Evolutionary conservation across 2,113 vertebrate species (phyloP), one percentile per base, ranked within the genome.

Genomic region (Ageneiosus marmoratus): DNA sequence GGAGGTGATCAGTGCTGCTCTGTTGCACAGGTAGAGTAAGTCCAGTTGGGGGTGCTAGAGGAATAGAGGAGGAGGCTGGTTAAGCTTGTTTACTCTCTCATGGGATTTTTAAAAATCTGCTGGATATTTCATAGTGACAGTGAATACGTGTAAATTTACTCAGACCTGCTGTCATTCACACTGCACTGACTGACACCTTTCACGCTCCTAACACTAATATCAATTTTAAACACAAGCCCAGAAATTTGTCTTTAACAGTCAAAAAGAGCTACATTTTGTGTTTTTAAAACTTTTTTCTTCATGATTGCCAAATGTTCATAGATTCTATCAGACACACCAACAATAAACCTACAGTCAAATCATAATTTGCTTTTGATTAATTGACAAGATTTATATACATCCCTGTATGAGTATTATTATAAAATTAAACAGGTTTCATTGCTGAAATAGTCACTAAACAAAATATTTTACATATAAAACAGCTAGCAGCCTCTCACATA

Each of bases 11-110:
- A 44, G 76, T 16, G 11, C 55, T 44, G 22, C 10, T 41, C 37
- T 7, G 51, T 22, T 72, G 53, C 41, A n/a, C 24, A 18, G 13
- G 29, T 9, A 29, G 1, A 7, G 18, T 46, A 27, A 60, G n/a
- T 48, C 76, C 83, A 84, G 58, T 55, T 0, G 78, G 50, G 48
- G 83, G 83, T 50, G 72, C 69, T 75, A 65, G 83, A 69, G 75
- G 32, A 46, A 53, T 29, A 18, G 29, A 80, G 44, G 41, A 76
- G 20, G 24, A 3, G 20, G 56, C 3, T 62, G 24, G 41, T n/a
- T n/a, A n/a, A n/a, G 70, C 46, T 13, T 1, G 44, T n/a, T 34
- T 1, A 8, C 37, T 77, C 29, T 58, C 1, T 6, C 22, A 77
- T 9, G 24, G 32, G 34, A 44, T 41, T 41, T 41, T 3, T 16